phyloP scores from a whole-genome alignment of 1,140 invertebrate species.

The Magallana gigas region DNA sequence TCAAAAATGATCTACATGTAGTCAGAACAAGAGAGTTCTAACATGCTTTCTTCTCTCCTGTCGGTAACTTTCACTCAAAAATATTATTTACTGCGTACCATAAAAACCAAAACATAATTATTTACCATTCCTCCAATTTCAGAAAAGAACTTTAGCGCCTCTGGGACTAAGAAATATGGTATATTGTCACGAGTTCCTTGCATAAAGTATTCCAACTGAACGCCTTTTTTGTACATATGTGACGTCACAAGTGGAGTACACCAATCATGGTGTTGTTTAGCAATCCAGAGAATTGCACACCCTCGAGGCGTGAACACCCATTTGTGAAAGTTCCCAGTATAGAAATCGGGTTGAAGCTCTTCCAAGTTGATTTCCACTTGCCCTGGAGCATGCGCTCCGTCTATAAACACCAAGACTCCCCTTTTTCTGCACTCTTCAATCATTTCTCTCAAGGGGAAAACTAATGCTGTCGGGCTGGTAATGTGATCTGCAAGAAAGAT shows the following conservation, averaged over 20 bases:
- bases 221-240: slow-evolving; percentile 32
- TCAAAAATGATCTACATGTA: no score
- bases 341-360: slow-evolving; percentile 65
- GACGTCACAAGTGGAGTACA: slow-evolving; percentile 60
- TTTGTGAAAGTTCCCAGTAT: slow-evolving; percentile 70
- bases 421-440: slow-evolving; percentile 60
- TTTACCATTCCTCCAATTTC: slow-evolving; percentile 63
- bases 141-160: slow-evolving; percentile 65
- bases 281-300: slow-evolving; percentile 64
- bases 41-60: no score
- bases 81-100: not conserved
- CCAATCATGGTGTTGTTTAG: slow-evolving; percentile 56
- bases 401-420: slow-evolving; percentile 62
- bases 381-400: slow-evolving; percentile 70
- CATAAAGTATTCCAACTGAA: slow-evolving; percentile 61
- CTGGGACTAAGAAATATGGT: slow-evolving; percentile 54
- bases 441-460: slow-evolving; percentile 64
- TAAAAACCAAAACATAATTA: slow-evolving; percentile 46
- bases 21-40: no score
- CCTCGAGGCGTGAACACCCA: slow-evolving; percentile 68
- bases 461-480: slow-evolving; percentile 57
- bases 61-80: not conserved
- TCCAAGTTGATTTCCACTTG: slow-evolving; percentile 63
- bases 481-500: slow-evolving; percentile 61
- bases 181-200: slow-evolving; percentile 66